Evolutionary conservation across 2,113 vertebrate species (phyloP), one percentile per base, ranked within the genome.

Genomic region (Saimiri boliviensis): DNA sequence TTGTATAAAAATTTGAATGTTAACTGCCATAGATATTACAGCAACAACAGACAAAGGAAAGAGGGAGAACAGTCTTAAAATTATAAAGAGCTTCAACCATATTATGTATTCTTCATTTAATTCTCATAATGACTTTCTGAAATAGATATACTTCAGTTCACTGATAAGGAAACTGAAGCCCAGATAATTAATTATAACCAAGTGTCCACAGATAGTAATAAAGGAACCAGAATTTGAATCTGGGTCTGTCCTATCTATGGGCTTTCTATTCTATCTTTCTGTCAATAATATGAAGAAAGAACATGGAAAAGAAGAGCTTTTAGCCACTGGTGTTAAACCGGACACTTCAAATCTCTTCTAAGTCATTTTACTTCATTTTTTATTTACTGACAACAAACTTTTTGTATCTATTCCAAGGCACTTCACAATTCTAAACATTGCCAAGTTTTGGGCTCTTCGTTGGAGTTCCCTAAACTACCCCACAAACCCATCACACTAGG

Each of bases 341-440:
- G 86, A 40, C 35, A 74, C 52, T 92, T 85, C 79, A 86, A 60
- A 86, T 84, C 60, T 42, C n/a, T 74, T 83, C 54, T 81, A 14
- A 30, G 14, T 47, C 73, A 3, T 91, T 93, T 81, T 35, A 66
- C 76, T 96, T 66, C 71, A 13, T 20, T 95, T 95, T 91, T 84
- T 56, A 93, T 70, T 93, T 79, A 56, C 19, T 35, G 45, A 93
- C 21, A 79, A 77, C 16, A 85, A 60, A 83, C 45, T 66, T 88
- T 92, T 77, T 81, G 37, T 32, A 54, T 49, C 63, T 76, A 17
- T 73, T 88, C 68, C 89, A 94, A 71, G 10, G 47, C 0, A 80
- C 70, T 94, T 84, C 89, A 63, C 81, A 94, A 85, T 90, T 86
- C 17, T 21, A 71, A 81, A 73, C 4, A 45, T 11, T 47, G 79